phyloP scores from a whole-genome alignment of 2,797 vertebrate species.

The Leucoraja ocellata region DNA sequence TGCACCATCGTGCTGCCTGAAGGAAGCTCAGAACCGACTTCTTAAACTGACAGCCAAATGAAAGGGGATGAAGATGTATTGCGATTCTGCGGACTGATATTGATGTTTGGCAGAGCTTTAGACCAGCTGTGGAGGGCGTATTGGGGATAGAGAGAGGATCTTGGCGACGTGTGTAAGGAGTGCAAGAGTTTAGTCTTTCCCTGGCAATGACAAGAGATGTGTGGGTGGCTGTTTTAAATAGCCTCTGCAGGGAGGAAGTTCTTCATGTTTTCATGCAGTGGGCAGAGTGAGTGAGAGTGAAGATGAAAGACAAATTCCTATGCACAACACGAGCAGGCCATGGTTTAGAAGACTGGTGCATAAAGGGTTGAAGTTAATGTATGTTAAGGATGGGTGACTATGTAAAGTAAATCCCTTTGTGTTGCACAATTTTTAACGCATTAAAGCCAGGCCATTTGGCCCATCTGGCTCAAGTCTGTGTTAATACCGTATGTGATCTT shows the following conservation, averaged over 20 bases:
- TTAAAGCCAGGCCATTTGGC: background rate
- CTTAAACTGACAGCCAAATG: background rate
- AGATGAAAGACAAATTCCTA: background rate
- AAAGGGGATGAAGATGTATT: background rate
- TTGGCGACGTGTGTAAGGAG: background rate
- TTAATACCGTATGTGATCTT: background rate
- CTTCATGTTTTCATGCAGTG: background rate
- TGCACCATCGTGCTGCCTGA: too few relatives aligned
- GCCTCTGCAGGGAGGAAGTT: background rate
- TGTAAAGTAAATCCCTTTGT: background rate
- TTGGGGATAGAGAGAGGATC: background rate
- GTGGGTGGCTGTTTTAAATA: background rate
- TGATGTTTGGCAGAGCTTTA: background rate
- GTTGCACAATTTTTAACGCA: background rate
- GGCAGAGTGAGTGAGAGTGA: background rate
- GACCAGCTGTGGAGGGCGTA: background rate
- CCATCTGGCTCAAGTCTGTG: background rate
- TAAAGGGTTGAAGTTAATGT: background rate
- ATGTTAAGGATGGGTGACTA: background rate
- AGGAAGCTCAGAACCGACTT: background rate
- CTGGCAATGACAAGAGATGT: background rate
- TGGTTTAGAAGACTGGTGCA: background rate
- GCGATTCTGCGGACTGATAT: background rate
- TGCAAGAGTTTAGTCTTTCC: background rate
- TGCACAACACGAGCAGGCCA: background rate